These are phyloP conservation scores for Anagrus nilaparvatae DNA, from an alignment of 1,140 invertebrate genomes.

Conservation along the genomic window DNA sequence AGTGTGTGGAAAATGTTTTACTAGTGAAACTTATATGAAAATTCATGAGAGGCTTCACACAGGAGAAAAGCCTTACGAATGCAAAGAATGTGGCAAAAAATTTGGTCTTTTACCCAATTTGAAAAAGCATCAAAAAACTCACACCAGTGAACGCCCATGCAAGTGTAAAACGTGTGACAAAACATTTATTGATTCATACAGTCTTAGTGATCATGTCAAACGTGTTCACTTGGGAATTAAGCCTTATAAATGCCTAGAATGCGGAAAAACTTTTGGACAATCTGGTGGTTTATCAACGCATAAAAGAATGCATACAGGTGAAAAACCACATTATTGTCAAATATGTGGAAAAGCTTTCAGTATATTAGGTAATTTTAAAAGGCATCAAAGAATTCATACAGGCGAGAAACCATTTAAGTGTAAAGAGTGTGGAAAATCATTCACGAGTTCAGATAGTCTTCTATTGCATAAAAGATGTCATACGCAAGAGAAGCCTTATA, in stretches of 20 bases:
- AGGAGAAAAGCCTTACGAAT: no score
- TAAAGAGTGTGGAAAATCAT: conserved; percentile 67
- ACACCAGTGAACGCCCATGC: no score
- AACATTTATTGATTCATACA: not conserved
- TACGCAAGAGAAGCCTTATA: no score
- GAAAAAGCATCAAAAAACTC: no score
- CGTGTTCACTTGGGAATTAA: not conserved
- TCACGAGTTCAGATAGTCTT: conserved; percentile 54
- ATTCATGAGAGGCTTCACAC: no score
- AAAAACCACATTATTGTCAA: conserved; percentile 49
- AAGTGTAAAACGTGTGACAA: not conserved
- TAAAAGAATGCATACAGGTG: conserved; percentile 51
- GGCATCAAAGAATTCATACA: conserved; percentile 70
- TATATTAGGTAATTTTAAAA: conserved; percentile 33
- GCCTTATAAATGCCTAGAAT: conserved; percentile 41
- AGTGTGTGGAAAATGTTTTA: no score
- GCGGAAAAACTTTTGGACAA: conserved; percentile 46
- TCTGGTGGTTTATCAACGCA: conserved; percentile 51
- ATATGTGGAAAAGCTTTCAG: conserved; percentile 50
- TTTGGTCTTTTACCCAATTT: no score
- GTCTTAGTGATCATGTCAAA: not conserved
- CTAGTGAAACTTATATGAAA: no score
- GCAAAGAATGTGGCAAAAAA: no score
- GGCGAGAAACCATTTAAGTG: conserved; percentile 77
- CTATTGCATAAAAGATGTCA: conserved; percentile 56